These are phyloP conservation scores for Mallateleia sp. DNA, from an alignment of 2,888 invertebrate species.

Conservation along the genomic window DNA sequence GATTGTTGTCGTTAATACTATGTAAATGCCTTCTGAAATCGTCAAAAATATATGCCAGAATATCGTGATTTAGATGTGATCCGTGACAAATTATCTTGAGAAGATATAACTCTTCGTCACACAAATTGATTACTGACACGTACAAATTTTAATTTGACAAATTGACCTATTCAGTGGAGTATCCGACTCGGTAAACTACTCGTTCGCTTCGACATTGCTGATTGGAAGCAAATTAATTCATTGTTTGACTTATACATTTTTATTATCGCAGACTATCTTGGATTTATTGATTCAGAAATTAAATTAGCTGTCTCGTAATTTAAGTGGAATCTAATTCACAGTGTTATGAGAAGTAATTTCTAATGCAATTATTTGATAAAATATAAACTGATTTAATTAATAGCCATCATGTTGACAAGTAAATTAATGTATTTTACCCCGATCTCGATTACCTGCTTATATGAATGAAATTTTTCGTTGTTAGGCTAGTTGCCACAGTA, in stretches of 20 bases:
- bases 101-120: conserved; percentile 11
- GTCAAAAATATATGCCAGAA: neutral
- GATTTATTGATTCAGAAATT: neutral
- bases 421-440: too few species aligned
- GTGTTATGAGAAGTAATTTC: too few species aligned
- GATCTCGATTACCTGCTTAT: too few species aligned
- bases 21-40: neutral
- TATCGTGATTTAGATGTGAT: too few species aligned
- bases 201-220: neutral
- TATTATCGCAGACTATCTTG: neutral
- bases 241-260: neutral
- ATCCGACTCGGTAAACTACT: neutral
- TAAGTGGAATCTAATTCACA: too few species aligned
- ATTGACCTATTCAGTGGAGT: conserved; percentile 1
- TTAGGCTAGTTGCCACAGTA: too few species aligned
- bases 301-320: too few species aligned
- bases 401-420: too few species aligned
- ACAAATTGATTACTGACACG: conserved; percentile 12
- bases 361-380: too few species aligned
- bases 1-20: neutral
- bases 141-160: conserved; percentile 24
- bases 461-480: too few species aligned
- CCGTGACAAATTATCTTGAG: neutral
- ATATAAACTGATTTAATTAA: too few species aligned
- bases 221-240: conserved; percentile 1